Evolutionary conservation across 2,797 vertebrate genomes (phyloP), one percentile per base, ranked within the genome.

Genomic region (Chaetodon trifasciatus): DNA sequence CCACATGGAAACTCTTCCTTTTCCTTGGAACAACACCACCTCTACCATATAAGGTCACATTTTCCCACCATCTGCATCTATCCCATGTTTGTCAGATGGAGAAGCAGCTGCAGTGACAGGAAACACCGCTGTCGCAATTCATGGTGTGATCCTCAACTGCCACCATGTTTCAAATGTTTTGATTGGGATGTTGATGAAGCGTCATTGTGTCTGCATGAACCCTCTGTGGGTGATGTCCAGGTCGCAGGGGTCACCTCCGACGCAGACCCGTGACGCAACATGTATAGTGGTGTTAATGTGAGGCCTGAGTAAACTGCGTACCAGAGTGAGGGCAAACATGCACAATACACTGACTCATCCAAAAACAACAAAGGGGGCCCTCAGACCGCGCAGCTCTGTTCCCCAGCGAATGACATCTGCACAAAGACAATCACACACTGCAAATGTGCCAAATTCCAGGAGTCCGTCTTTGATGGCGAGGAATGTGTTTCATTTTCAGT

Each of bases 331-430:
- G 46, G 42, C 61, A 24, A 69, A 39, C 58, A 17, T 37, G 53
- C 64, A 90, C 88, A 90, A 89, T 75, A 46, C 78, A 69, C 49
- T 75, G 64, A 90, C 81, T 93, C 82, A 81, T 88, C 55, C 79
- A 85, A 74, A 86, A 85, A 80, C 83, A 90, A 91, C 78, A 90
- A 78, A 73, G 52, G 24, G 0, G 15, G 39, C 44, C 57, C 23
- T 74, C 49, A n/a, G 76, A 50, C 66, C 8, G 0, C 24, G 8
- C 32, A 28, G 65, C 16, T 60, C 37, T 47, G 52, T 64, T 58
- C 77, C 24, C 8, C 1, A 9, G 57, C 13, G 13, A 53, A 55
- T 50, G 66, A 67, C 72, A 74, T 66, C n/a, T 71, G 53, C 50
- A 35, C 57, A 55, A 62, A 88, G 76, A 92, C 74, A 86, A 69